Percentiles rank a stretch among this genome's conserved stretches.
phyloP scores from a whole-genome alignment of 2,797 vertebrate genomes.

The Myripristis murdjan region DNA sequence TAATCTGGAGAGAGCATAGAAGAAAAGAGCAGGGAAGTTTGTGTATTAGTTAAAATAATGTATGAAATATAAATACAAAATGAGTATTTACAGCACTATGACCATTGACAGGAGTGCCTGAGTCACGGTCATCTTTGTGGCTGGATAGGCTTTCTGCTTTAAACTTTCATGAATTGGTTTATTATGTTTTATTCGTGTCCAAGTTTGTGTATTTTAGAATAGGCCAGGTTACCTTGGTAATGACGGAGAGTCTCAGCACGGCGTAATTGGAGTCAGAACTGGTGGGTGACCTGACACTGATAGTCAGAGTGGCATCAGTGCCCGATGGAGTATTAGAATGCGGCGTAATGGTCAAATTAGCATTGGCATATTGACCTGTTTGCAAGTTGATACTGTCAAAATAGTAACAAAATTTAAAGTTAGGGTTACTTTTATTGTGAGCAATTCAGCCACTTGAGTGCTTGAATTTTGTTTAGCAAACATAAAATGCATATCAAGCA shows the following conservation, averaged over 20 bases:
- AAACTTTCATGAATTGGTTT: neutral
- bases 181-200: neutral
- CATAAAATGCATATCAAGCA: too few species aligned
- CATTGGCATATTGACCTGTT: slow-evolving; percentile 55
- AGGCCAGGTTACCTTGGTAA: slow-evolving; percentile 74
- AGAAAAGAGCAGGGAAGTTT: neutral
- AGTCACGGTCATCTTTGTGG: neutral
- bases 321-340: slow-evolving; percentile 70
- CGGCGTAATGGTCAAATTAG: slow-evolving; percentile 63
- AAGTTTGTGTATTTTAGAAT: neutral
- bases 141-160: neutral
- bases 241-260: slow-evolving; percentile 79
- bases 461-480: neutral
- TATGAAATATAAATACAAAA: too few species aligned
- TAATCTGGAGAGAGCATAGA: slow-evolving; percentile 69
- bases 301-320: slow-evolving; percentile 80
- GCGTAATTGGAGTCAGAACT: slow-evolving; percentile 76
- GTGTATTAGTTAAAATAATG: neutral
- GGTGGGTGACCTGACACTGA: slow-evolving; percentile 67
- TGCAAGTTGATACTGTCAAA: slow-evolving; percentile 63
- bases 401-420: neutral
- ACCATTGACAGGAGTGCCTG: neutral
- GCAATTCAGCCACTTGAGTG: neutral
- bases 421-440: neutral
- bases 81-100: too few species aligned